A percentile compares a stretch with the other conserved stretches of the same genome.
Evolutionary conservation across 2,797 vertebrate species (phyloP).

Genomic region (Falco columbarius): DNA sequence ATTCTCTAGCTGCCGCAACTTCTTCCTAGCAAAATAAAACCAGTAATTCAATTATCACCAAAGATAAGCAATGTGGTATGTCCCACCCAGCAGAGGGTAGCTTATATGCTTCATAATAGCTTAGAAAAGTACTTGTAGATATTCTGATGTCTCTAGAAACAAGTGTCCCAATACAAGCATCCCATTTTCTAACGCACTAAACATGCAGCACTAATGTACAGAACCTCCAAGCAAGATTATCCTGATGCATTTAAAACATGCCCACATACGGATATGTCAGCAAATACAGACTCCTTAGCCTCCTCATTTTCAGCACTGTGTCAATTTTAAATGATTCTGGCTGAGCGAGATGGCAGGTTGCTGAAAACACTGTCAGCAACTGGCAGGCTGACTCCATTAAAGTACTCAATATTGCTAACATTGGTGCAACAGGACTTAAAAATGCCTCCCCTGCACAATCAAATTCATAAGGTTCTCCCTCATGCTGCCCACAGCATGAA

Average conservation of each 20-base stretch:
- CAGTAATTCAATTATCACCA: background rate
- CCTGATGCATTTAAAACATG: conserved; percentile 9
- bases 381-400: conserved; percentile 29
- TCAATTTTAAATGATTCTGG: conserved; percentile 49
- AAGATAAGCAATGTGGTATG: background rate
- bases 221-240: conserved; percentile 1
- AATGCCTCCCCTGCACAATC: background rate
- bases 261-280: background rate
- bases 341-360: conserved; percentile 42
- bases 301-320: conserved; percentile 56
- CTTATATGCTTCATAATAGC: background rate
- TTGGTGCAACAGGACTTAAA: conserved; percentile 1
- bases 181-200: background rate
- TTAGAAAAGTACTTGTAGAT: background rate
- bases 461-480: background rate
- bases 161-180: background rate
- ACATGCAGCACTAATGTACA: background rate
- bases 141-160: background rate
- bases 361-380: conserved; percentile 53
- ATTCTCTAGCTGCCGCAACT: background rate
- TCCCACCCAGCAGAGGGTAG: background rate
- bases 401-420: conserved; percentile 14
- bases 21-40: background rate
- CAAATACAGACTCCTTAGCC: conserved; percentile 28
- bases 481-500: rapidly evolving